Conservation (phyloP, 1,140 invertebrate genomes). For the Drosophila murphyi region DNA sequence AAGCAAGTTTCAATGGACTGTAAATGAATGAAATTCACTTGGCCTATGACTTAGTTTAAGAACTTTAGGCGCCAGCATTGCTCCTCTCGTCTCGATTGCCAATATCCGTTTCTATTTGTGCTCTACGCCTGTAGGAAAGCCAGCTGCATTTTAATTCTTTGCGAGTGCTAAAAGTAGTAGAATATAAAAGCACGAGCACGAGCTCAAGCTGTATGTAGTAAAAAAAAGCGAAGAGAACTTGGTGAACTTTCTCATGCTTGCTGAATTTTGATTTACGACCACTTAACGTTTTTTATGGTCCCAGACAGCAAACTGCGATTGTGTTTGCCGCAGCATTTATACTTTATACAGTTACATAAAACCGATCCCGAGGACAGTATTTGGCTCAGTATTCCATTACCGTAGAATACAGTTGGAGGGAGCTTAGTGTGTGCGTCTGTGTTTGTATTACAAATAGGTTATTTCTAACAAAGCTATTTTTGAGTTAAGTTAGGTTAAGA, state of each 20-base stretch:
- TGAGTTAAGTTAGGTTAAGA: background rate
- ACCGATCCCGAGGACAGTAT: constrained; percentile 4
- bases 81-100: constrained; percentile 20
- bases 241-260: constrained; percentile 62
- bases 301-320: constrained; percentile 44
- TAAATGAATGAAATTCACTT: constrained; percentile 57
- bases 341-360: constrained; percentile 28
- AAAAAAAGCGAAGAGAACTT: constrained; percentile 35
- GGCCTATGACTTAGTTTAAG: constrained; percentile 37
- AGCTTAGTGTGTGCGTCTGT: background rate
- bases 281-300: constrained; percentile 74
- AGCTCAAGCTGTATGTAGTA: constrained; percentile 40
- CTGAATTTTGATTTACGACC: constrained; percentile 76
- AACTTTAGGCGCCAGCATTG: constrained; percentile 30
- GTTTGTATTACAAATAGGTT: background rate
- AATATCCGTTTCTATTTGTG: constrained; percentile 43
- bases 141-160: constrained; percentile 43
- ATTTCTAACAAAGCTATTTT: constrained; percentile 1
- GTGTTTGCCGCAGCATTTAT: constrained; percentile 42
- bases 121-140: constrained; percentile 14
- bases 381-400: background rate
- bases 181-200: constrained; percentile 50
- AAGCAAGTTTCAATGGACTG: constrained; percentile 75
- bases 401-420: constrained; percentile 9
- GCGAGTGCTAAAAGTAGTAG: constrained; percentile 45